Evolutionary conservation across 2,797 vertebrate species (phyloP), one percentile per base, ranked within the genome.

Genomic region (Anniella stebbinsi): DNA sequence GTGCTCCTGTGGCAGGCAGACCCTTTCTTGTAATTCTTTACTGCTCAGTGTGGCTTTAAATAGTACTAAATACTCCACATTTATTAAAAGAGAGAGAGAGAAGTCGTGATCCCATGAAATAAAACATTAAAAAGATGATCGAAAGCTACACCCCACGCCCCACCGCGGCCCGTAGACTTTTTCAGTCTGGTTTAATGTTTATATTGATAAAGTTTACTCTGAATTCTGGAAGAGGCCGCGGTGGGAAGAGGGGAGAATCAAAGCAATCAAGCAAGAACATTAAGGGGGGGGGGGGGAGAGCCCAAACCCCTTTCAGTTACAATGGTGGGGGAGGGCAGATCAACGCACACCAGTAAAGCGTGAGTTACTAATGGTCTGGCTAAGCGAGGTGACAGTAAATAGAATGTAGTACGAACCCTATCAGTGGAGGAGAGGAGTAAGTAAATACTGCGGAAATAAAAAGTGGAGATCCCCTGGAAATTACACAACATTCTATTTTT

Each of bases 361-460:
- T 93, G 93, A 95, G 92, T 94, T 95, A 92, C 87, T 80, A 91
- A 92, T 38, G 93, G 93, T 77, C 95, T 95, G 95, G 95, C 95
- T 95, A 93, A 94, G 94, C 95, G 93, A 87, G 84, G 72, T 36
- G 48, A 41, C n/a, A 51, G 93, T 92, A 92, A 95, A 94, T 93
- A 91, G 60, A 9, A 66, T 33, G 28, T 63, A 92, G 69, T 72
- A 54, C 94, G 88, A 92, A 92, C 92, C 93, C 84, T 89, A 95
- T 93, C 0, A 18, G 6, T 36, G 7, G 28, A 23, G 11, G 17
- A 60, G 82, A 80, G 57, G 66, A 89, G 92, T 92, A 70, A 91
- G 88, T 69, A 93, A 93, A 94, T 84, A 66, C 36, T 4, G 28
- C 72, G 81, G 88, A 92, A 94, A 93, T 69, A 88, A 84, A 57